Conservation (phyloP, 1,140 invertebrate species). For the Trachymyrmex septentrionalis region DNA sequence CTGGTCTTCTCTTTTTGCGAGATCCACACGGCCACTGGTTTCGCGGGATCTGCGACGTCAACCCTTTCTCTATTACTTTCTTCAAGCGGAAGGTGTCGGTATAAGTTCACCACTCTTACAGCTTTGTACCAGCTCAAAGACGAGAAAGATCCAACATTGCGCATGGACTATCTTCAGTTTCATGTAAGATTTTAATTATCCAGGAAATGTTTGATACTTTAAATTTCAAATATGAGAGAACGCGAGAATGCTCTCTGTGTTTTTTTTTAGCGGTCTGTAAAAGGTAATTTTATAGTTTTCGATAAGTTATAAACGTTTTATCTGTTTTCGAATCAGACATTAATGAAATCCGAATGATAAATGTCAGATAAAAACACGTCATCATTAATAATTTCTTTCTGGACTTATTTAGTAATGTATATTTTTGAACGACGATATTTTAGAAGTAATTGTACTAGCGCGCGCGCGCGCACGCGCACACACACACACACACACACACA, state of each 20-base stretch:
- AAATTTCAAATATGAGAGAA: background rate
- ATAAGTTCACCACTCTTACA: constrained; percentile 25
- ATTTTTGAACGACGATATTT: constrained; percentile 7
- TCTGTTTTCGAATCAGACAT: background rate
- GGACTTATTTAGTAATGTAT: background rate
- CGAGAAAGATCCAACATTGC: background rate
- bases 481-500: no score
- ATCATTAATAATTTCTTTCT: background rate
- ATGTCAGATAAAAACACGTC: constrained; percentile 6
- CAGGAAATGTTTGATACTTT: background rate
- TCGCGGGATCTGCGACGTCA: constrained; percentile 44
- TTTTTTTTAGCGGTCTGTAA: background rate
- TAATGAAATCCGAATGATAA: background rate
- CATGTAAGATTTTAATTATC: constrained; percentile 27
- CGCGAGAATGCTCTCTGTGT: background rate
- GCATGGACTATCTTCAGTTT: background rate
- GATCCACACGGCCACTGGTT: constrained; percentile 45
- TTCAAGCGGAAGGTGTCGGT: constrained; percentile 52
- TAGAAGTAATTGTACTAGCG: background rate
- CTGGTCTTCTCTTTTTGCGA: constrained; percentile 29
- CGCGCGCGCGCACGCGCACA: no score
- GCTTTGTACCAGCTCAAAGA: constrained; percentile 26
- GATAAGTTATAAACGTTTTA: background rate
- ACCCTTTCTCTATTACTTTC: constrained; percentile 55
- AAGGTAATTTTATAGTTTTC: background rate